Conservation (phyloP, 2,888 invertebrate genomes). For the Idaea biselata region DNA sequence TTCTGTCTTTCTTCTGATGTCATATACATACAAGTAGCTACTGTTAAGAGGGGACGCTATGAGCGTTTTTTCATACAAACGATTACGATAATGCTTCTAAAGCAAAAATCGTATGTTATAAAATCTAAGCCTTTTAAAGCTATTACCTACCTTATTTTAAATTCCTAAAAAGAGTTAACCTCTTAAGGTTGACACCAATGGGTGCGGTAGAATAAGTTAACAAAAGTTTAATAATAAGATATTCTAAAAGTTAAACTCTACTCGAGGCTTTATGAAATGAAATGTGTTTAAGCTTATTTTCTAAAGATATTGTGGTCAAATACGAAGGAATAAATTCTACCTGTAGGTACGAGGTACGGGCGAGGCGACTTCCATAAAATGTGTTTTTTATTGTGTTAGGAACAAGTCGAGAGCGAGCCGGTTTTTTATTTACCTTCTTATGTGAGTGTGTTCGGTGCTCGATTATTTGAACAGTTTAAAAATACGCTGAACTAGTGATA, state of each 20-base stretch:
- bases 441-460: not conserved
- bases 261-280: not conserved
- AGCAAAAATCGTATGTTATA: no score
- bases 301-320: slow-evolving; percentile 3
- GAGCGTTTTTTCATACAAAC: no score
- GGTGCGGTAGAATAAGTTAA: not conserved
- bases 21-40: no score
- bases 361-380: slow-evolving; percentile 8
- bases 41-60: no score
- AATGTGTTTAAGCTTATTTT: slow-evolving; percentile 18
- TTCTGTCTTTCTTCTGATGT: no score
- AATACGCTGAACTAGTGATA: not conserved
- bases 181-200: no score
- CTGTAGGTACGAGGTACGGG: slow-evolving; percentile 21
- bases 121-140: no score
- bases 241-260: not conserved
- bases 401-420: slow-evolving; percentile 8
- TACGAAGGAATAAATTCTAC: slow-evolving; percentile 13
- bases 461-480: not conserved
- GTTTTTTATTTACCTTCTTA: slow-evolving; percentile 8
- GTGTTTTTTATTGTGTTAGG: slow-evolving; percentile 14
- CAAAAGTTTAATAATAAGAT: not conserved
- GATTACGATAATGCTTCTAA: no score
- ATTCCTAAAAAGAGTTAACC: no score
- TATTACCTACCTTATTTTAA: no score